phyloP scores from a whole-genome alignment of 2,113 vertebrate genomes.

The Hipposideros armiger region DNA sequence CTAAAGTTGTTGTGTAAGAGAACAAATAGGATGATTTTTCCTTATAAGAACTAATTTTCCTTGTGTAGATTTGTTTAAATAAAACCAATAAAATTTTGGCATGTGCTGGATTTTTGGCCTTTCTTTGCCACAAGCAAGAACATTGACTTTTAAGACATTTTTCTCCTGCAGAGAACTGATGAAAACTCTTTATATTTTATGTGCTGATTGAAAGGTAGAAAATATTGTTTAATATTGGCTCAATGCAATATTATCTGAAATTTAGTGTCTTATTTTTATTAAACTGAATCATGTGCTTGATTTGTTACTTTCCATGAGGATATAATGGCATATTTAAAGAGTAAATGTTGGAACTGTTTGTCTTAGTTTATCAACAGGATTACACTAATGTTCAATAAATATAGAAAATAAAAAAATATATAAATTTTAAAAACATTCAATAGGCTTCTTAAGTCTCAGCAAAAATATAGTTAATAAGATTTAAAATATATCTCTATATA shows the following conservation, averaged over 20 bases:
- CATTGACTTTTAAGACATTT: slow-evolving; percentile 22
- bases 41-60: slow-evolving; percentile 45
- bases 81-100: slow-evolving; percentile 51
- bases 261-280: neutral
- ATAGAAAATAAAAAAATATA: neutral
- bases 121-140: neutral
- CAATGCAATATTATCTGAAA: neutral
- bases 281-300: neutral
- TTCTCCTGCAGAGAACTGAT: neutral
- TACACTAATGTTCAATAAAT: neutral
- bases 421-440: neutral
- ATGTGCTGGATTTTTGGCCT: neutral
- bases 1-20: slow-evolving; percentile 20
- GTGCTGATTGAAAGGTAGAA: slow-evolving; percentile 6
- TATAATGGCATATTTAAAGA: neutral
- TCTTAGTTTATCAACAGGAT: neutral
- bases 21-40: slow-evolving; percentile 39
- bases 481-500: neutral
- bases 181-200: neutral
- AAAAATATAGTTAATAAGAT: neutral
- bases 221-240: neutral
- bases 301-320: slow-evolving; percentile 28
- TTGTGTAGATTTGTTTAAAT: slow-evolving; percentile 56
- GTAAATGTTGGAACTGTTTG: neutral
- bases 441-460: neutral